Evolutionary conservation across 2,113 vertebrate species (phyloP).

Genomic region (Sinocyclocheilus maitianheensis): DNA sequence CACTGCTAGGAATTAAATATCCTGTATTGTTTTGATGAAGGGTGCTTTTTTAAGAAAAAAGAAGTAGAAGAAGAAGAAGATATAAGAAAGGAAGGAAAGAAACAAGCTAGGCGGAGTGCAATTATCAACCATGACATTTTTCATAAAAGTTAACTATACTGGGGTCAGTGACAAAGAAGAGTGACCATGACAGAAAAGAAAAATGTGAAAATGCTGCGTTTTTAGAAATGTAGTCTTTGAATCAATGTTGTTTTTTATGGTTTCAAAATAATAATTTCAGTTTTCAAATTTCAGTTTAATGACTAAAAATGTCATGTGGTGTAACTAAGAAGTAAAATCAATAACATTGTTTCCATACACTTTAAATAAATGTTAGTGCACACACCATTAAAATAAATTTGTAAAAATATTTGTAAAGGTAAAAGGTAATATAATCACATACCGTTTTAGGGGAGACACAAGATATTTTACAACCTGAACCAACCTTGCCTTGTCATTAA

Average conservation of each 20-base stretch:
- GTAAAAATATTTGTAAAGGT: no score
- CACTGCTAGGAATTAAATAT: slow-evolving; percentile 71
- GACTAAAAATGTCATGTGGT: background rate
- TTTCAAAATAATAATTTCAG: background rate
- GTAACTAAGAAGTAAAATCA: background rate
- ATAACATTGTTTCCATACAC: background rate
- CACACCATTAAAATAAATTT: background rate
- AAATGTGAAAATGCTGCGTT: background rate
- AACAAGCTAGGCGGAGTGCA: background rate
- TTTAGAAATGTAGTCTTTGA: background rate
- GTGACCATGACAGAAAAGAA: background rate
- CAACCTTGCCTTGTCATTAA: no score
- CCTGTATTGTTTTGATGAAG: slow-evolving; percentile 77
- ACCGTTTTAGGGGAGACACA: no score
- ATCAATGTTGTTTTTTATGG: background rate
- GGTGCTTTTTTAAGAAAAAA: slow-evolving; percentile 23
- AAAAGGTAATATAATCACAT: no score
- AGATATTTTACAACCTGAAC: no score
- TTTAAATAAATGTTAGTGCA: background rate
- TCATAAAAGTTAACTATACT: background rate
- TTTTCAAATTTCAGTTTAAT: background rate
- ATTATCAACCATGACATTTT: background rate
- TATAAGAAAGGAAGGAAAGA: background rate
- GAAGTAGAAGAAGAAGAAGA: background rate
- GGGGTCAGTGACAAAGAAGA: background rate